phyloP scores from a whole-genome alignment of 1,140 invertebrate genomes.

The Diplogasteroides magnus region DNA sequence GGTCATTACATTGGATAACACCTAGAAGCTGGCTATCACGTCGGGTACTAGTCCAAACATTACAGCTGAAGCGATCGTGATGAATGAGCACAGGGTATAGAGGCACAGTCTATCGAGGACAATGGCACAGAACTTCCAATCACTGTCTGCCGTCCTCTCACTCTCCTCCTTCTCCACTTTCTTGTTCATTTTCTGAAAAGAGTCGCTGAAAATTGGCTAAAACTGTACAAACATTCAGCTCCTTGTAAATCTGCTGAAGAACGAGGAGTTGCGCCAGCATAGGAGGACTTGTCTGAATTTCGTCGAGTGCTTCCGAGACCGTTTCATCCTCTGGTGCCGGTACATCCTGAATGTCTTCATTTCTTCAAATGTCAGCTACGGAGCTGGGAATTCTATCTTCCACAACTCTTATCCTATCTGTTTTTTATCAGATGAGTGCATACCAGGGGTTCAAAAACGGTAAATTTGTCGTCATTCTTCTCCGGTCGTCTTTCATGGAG shows the following conservation, averaged over 20 bases:
- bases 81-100: conserved; percentile 16
- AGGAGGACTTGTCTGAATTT: conserved; percentile 4
- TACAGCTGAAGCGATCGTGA: conserved; percentile 15
- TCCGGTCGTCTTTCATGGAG: too few relatives aligned
- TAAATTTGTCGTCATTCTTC: too few relatives aligned
- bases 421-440: too few relatives aligned
- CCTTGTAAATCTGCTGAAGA: conserved; percentile 28
- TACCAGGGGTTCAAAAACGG: too few relatives aligned
- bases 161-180: conserved; percentile 22
- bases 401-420: too few relatives aligned
- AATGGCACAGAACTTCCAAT: conserved; percentile 30
- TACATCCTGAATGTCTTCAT: conserved; percentile 6
- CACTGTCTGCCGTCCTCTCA: conserved; percentile 14
- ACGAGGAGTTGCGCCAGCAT: conserved; percentile 29
- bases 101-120: conserved; percentile 31
- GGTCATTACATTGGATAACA: too few relatives aligned
- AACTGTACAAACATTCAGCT: conserved; percentile 17
- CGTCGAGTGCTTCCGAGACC: not conserved
- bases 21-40: not conserved
- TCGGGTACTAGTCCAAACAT: conserved; percentile 24
- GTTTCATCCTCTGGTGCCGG: conserved; percentile 7
- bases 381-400: too few relatives aligned
- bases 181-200: conserved; percentile 26
- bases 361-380: too few relatives aligned
- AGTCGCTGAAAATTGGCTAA: not conserved